Evolutionary conservation across 2,113 vertebrate species (phyloP).

Genomic region (Ranitomeya variabilis): DNA sequence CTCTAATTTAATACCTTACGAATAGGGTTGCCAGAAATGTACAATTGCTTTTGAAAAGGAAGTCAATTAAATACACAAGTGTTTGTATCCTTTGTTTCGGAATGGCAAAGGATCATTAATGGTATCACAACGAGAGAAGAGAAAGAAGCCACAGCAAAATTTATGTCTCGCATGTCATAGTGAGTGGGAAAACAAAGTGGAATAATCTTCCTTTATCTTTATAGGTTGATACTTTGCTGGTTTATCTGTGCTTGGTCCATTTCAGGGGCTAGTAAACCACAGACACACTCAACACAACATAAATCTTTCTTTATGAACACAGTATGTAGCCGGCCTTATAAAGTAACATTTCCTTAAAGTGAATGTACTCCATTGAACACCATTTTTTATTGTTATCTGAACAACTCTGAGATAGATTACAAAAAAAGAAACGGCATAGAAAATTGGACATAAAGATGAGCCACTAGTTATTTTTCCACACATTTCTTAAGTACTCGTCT

Average conservation of each 20-base stretch:
- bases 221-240: conserved; percentile 24
- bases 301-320: conserved; percentile 32
- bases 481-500: too few relatives aligned
- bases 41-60: conserved; percentile 44
- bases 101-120: conserved; percentile 24
- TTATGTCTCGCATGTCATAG: conserved; percentile 33
- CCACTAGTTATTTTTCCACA: too few relatives aligned
- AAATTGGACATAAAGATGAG: too few relatives aligned
- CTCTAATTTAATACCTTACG: conserved; percentile 52
- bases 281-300: conserved; percentile 32
- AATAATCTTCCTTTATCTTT: conserved; percentile 28
- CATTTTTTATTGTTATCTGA: not conserved
- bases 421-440: too few relatives aligned
- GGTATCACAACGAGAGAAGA: not conserved
- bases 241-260: conserved; percentile 27
- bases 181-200: conserved; percentile 27
- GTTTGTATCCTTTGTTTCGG: conserved; percentile 14
- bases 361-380: not conserved
- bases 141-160: conserved; percentile 22
- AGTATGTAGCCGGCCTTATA: not conserved
- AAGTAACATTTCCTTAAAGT: not conserved
- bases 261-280: conserved; percentile 18
- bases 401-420: not conserved
- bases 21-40: conserved; percentile 52
- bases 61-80: conserved; percentile 38